A percentile compares a stretch with the other conserved stretches of the same genome.
Conservation (phyloP, 2,888 invertebrate species). For the Hirudinaria manillensis region DNA sequence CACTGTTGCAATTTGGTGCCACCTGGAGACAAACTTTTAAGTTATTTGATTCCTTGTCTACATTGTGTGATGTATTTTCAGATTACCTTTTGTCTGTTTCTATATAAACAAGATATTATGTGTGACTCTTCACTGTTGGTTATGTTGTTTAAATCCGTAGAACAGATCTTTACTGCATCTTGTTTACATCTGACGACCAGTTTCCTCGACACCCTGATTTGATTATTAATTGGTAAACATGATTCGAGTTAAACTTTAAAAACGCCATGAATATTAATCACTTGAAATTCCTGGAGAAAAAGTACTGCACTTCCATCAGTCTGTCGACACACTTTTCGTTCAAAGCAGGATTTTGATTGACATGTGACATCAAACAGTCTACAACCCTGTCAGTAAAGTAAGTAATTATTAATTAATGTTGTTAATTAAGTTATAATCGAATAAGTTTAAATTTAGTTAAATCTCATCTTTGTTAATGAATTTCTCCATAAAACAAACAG, state of each 20-base stretch:
- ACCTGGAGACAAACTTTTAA: neutral
- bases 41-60: neutral
- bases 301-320: conserved; percentile 90
- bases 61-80: neutral
- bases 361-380: conserved; percentile 85
- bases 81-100: conserved; percentile 5
- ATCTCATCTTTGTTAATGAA: neutral
- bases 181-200: neutral
- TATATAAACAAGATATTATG: conserved; percentile 20
- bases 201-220: neutral
- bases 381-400: conserved; percentile 63
- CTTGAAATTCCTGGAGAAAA: conserved; percentile 85
- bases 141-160: neutral
- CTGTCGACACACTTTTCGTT: conserved; percentile 80
- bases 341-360: conserved; percentile 77
- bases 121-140: neutral
- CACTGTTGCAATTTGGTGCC: neutral
- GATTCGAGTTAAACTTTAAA: too few species aligned
- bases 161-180: neutral
- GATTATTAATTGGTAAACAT: too few species aligned
- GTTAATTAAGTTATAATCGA: too few species aligned
- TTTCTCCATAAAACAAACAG: neutral
- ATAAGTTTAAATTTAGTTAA: too few species aligned
- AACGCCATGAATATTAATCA: conserved; percentile 37
- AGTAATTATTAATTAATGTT: neutral